Evolutionary conservation across 2,113 vertebrate species (phyloP).

Genomic region (Origma solitaria): DNA sequence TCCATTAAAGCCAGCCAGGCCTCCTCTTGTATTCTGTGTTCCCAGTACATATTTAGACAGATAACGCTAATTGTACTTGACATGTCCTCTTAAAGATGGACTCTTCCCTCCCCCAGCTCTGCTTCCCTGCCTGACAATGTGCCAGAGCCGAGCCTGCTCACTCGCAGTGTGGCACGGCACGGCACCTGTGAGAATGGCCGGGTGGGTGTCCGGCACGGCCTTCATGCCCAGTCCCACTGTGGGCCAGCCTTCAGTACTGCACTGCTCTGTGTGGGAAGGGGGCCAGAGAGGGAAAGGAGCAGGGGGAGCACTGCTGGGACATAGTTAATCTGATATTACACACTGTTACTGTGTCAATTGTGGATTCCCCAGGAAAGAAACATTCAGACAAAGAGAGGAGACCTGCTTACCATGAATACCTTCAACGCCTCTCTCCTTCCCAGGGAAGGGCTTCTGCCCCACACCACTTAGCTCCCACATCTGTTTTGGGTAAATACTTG

Average conservation of each 20-base stretch:
- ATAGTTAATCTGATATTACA: background rate
- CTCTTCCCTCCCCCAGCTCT: conserved; percentile 64
- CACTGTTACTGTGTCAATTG: background rate
- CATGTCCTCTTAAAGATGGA: conserved; percentile 77
- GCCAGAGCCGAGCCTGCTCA: background rate
- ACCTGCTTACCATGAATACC: background rate
- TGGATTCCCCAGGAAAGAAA: background rate
- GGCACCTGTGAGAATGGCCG: background rate
- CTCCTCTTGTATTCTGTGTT: conserved; percentile 68
- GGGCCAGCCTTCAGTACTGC: accelerated
- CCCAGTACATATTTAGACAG: conserved; percentile 80
- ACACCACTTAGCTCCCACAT: background rate
- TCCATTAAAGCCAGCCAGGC: conserved; percentile 78
- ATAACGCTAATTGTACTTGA: conserved; percentile 82
- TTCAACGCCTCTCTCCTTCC: background rate
- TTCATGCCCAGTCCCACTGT: accelerated
- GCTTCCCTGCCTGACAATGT: conserved; percentile 55
- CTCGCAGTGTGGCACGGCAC: background rate
- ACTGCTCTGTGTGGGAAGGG: accelerated
- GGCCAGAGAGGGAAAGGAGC: background rate
- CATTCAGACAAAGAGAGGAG: background rate
- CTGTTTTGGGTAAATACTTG: background rate
- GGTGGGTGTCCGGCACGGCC: background rate
- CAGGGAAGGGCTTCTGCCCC: background rate
- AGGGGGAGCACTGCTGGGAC: background rate